A percentile compares a stretch with the other conserved stretches of the same genome.
Conservation (phyloP, 2,113 vertebrate species). For the Platanista minor region DNA sequence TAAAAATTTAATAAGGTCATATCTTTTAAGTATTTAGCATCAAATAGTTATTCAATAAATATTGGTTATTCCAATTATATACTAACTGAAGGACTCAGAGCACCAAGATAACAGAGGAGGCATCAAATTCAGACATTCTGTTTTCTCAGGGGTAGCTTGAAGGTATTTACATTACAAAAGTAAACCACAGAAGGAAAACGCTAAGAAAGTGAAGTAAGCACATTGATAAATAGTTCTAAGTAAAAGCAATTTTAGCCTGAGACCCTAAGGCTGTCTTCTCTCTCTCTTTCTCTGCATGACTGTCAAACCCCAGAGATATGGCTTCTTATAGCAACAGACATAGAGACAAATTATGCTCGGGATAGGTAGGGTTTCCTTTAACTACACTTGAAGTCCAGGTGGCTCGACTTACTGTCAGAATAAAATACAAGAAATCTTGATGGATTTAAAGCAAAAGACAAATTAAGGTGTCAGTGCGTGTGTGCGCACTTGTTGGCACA, state of each 20-base stretch:
- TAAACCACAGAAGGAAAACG: constrained; percentile 53
- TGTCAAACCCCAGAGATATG: constrained; percentile 47
- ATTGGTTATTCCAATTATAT: not conserved
- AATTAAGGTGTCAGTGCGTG: not conserved
- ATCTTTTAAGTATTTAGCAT: not conserved
- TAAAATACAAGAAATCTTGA: not conserved
- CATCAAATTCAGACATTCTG: not conserved
- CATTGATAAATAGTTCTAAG: constrained; percentile 80
- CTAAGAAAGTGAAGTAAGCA: constrained; percentile 68
- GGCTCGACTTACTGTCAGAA: not conserved
- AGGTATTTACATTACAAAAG: constrained; percentile 75
- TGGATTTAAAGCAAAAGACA: not conserved
- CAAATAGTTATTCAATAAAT: not conserved
- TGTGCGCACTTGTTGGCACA: not conserved
- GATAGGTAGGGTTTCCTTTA: constrained; percentile 22
- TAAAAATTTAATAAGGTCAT: not conserved
- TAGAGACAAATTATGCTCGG: constrained; percentile 29
- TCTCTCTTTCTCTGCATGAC: constrained; percentile 50
- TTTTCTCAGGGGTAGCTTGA: constrained; percentile 45
- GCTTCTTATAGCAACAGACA: constrained; percentile 42
- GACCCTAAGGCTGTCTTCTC: constrained; percentile 67
- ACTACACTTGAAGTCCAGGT: constrained; percentile 36
- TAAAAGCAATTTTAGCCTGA: constrained; percentile 80
- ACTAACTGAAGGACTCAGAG: not conserved
- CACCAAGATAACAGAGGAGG: not conserved